A percentile compares a stretch with the other conserved stretches of the same genome.
These are phyloP conservation scores for Cephalopachus bancanus DNA, from an alignment of 2,797 vertebrate species.

Conservation along the genomic window DNA sequence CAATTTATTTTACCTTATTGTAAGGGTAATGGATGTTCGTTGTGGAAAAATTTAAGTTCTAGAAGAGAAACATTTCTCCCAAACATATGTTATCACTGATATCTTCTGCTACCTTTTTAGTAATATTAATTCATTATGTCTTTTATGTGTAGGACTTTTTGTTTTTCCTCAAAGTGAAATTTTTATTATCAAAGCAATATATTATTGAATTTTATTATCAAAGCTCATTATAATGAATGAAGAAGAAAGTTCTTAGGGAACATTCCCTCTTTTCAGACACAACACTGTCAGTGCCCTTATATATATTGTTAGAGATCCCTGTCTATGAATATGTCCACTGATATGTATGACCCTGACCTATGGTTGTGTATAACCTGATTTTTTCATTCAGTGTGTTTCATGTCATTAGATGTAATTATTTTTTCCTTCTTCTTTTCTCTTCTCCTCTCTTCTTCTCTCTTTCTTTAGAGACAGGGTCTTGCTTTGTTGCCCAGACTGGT, in stretches of 20 bases:
- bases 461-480: too few relatives aligned
- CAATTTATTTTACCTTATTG: background rate
- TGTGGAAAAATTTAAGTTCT: background rate
- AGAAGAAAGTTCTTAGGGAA: background rate
- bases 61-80: background rate
- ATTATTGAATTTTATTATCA: background rate
- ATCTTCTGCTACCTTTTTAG: background rate
- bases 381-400: background rate
- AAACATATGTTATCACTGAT: background rate
- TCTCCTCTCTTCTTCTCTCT: too few relatives aligned
- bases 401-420: conserved; percentile 13
- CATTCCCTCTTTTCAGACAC: background rate
- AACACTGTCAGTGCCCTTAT: background rate
- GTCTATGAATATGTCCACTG: background rate
- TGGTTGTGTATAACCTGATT: background rate
- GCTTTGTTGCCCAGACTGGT: too few relatives aligned
- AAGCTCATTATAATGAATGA: conserved; percentile 4
- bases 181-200: conserved; percentile 31
- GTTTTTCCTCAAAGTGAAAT: background rate
- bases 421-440: too few relatives aligned
- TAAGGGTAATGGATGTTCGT: conserved; percentile 2
- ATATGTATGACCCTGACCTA: background rate
- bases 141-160: conserved; percentile 31
- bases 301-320: background rate
- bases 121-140: background rate